Base-by-base conservation (phyloP, 2,113 vertebrate genomes). In the Pelodiscus sinensis region DNA sequence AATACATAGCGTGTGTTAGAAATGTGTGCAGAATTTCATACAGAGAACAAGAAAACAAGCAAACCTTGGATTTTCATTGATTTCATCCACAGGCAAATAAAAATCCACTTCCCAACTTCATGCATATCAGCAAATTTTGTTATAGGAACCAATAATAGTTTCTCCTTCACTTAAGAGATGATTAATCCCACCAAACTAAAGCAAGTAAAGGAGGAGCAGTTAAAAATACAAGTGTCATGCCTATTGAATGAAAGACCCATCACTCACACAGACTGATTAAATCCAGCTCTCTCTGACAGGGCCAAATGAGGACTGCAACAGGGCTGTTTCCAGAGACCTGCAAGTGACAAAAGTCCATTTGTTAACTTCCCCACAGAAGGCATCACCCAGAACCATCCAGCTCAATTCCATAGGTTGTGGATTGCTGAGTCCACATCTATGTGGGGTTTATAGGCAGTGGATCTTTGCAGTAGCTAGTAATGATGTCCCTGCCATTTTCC, bases 11-110 rank as follows among this genome's bases (percentile, higher is more conserved):
- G 52, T 62, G 38, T 27, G 29, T 86, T 31, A 62, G 75, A 31
- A 29, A 12, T 85, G 38, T 79, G 44, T 13, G 24, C 88, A 79
- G 2, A 50, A 52, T 77, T 92, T 89, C 44, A 21, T 27, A 77
- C 57, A 29, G 12, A 90, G 86, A 95, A 95, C n/a, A 14, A 84
- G 82, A 19, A 84, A 89, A 85, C 84, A 2, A 22, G 25, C 51
- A 3, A 2, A 2, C 9, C 13, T 52, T 68, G 29, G 22, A 24
- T 71, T 90, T 58, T 57, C 25, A 38, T 56, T 27, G 11, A 65
- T 50, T 87, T 84, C 0, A 68, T 57, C 56, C 65, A 50, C 19
- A 90, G 58, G 18, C 21, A 15, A 85, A 87, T 83, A 56, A 79
- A 81, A 92, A 22, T 54, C 4, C 88, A 29, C 31, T 90, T 90